Base-by-base conservation (phyloP, 2,888 invertebrate genomes). In the Troides aeacus region DNA sequence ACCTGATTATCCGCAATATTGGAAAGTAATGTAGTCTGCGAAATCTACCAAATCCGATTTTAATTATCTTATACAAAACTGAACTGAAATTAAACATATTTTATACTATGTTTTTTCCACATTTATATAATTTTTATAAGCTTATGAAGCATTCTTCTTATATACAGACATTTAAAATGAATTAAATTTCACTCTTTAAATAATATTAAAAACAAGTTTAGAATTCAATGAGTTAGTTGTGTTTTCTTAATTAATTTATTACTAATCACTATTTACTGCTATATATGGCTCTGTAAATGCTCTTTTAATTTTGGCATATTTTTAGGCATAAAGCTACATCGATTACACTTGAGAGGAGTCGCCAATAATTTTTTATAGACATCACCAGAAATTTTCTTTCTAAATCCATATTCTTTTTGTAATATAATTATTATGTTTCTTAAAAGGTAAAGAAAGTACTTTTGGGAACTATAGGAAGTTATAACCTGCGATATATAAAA, bases 231-330 rank as follows among this genome's bases (percentile, higher is more conserved):
- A n/a, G 18, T 53, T n/a, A n/a, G n/a, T n/a, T n/a, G n/a, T 53
- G 4, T 5, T 53, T n/a, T n/a, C 53, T 53, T 18, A 53, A 53
- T n/a, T 18, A 6, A 3, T 18, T 53, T n/a, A 53, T 50, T 50
- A 15, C n/a, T 6, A n/a, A n/a, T 18, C 18, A n/a, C 18, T 18
- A 50, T 53, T 57, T 15, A 24, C 4, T n/a, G n/a, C n/a, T n/a
- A n/a, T n/a, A 23, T 12, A 23, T 57, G 95, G 56, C 80, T 84
- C 57, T 92, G 60, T 75, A 96, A 90, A 86, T 97, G 97, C 73
- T 92, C 89, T 83, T 97, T 97, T 53, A 97, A 90, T 66, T 94
- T 92, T 2, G 96, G 96, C 88, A 97, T 95, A 79, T 95, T 95
- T 83, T 94, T 95, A 10, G 95, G 94, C 66, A 83, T 84, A 80